phyloP scores from a whole-genome alignment of 2,797 vertebrate species.

The Thripadectes ignobilis region DNA sequence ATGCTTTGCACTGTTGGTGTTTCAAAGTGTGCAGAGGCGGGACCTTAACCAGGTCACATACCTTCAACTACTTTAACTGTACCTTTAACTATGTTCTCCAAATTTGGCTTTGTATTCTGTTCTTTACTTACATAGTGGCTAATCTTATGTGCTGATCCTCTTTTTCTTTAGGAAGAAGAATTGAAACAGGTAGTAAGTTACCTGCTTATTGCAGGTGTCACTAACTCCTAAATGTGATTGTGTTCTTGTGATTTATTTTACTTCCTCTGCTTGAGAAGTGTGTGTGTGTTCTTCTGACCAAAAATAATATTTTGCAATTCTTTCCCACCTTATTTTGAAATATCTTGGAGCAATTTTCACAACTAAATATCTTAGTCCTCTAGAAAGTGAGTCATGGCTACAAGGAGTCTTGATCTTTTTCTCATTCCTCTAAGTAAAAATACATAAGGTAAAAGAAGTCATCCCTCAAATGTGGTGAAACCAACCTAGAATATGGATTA shows the following conservation, averaged over 20 bases:
- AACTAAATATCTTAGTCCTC: neutral
- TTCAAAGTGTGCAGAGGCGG: neutral
- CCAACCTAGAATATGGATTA: neutral
- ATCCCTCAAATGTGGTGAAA: neutral
- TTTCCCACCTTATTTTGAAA: slow-evolving; percentile 12
- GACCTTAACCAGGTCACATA: neutral
- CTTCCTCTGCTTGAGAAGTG: slow-evolving; percentile 74
- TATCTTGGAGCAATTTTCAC: neutral
- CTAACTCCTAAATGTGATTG: slow-evolving; percentile 70
- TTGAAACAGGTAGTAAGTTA: slow-evolving; percentile 88
- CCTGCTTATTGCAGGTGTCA: slow-evolving; percentile 65
- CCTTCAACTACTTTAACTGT: neutral
- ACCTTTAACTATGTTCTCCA: neutral
- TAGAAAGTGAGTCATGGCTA: neutral
- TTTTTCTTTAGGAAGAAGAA: slow-evolving; percentile 91
- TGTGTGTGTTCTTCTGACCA: slow-evolving; percentile 61
- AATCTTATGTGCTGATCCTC: slow-evolving; percentile 72
- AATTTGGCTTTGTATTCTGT: slow-evolving; percentile 12
- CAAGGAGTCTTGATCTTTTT: neutral
- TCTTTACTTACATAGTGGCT: slow-evolving; percentile 37
- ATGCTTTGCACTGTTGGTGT: neutral
- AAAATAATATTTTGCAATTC: slow-evolving; percentile 36
- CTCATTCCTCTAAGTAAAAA: neutral
- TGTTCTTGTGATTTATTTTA: slow-evolving; percentile 61
- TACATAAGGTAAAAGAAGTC: neutral